phyloP scores from a whole-genome alignment of 2,113 vertebrate genomes.

The Mirounga angustirostris region DNA sequence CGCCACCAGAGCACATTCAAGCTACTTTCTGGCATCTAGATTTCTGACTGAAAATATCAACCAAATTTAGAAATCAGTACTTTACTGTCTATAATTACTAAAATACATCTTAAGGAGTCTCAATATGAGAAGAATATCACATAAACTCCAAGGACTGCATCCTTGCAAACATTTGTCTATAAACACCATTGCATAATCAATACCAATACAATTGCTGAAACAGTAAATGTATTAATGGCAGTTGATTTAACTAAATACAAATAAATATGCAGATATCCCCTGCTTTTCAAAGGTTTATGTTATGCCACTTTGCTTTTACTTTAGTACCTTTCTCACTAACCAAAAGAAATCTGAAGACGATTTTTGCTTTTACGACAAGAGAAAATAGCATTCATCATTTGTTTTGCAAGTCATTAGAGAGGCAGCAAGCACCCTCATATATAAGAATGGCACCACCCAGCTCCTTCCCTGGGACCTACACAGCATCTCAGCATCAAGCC shows the following conservation, averaged over 20 bases:
- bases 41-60: background rate
- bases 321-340: background rate
- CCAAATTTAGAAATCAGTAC: background rate
- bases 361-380: background rate
- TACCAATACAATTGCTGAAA: background rate
- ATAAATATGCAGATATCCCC: background rate
- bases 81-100: background rate
- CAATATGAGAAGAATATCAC: background rate
- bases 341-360: background rate
- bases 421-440: background rate
- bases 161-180: conserved; percentile 2
- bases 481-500: background rate
- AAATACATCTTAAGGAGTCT: background rate
- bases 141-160: background rate
- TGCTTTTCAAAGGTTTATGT: background rate
- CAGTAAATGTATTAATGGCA: background rate
- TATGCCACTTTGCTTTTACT: background rate
- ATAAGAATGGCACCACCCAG: background rate
- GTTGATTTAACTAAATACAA: background rate
- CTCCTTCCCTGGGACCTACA: background rate
- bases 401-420: background rate
- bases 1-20: background rate
- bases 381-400: background rate
- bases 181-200: conserved; percentile 8
- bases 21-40: background rate